A percentile compares a stretch with the other conserved stretches of the same genome.
phyloP scores from a whole-genome alignment of 1,140 invertebrate species.

The Drosophila cardini region DNA sequence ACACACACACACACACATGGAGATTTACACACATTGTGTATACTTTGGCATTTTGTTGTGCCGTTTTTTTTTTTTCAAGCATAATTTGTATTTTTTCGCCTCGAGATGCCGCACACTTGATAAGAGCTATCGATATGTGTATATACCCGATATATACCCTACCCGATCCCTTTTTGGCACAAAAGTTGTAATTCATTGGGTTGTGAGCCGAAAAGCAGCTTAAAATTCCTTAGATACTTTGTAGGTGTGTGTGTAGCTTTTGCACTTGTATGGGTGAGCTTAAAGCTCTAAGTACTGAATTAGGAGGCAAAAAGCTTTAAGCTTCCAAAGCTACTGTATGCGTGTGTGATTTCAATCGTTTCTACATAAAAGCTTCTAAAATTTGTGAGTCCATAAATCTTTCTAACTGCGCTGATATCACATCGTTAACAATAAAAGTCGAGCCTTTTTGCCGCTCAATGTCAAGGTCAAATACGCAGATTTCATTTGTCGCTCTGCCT shows the following conservation, averaged over 20 bases:
- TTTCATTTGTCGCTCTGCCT: constrained; percentile 24
- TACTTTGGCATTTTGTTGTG: constrained; percentile 13
- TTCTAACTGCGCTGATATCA: constrained; percentile 36
- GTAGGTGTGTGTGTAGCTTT: background rate
- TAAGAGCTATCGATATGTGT: constrained; percentile 71
- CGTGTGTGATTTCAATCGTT: background rate
- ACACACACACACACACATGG: constrained; percentile 16
- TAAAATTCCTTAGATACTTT: background rate
- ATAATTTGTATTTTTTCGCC: constrained; percentile 71
- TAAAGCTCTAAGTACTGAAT: background rate
- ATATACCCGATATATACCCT: constrained; percentile 9
- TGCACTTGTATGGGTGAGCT: background rate
- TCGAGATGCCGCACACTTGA: constrained; percentile 65
- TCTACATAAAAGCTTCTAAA: constrained; percentile 1
- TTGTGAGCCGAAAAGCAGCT: background rate
- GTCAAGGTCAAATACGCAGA: constrained; percentile 55
- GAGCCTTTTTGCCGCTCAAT: constrained; percentile 55
- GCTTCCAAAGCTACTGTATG: background rate
- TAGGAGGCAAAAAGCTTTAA: background rate
- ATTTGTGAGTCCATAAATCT: constrained; percentile 21
- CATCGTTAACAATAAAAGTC: constrained; percentile 25
- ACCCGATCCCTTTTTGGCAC: constrained; percentile 24
- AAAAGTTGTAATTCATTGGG: constrained; percentile 48
- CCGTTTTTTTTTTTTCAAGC: constrained; percentile 41
- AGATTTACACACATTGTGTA: constrained; percentile 8